phyloP scores from a whole-genome alignment of 2,797 vertebrate species.

The Nannoperca obscura region DNA sequence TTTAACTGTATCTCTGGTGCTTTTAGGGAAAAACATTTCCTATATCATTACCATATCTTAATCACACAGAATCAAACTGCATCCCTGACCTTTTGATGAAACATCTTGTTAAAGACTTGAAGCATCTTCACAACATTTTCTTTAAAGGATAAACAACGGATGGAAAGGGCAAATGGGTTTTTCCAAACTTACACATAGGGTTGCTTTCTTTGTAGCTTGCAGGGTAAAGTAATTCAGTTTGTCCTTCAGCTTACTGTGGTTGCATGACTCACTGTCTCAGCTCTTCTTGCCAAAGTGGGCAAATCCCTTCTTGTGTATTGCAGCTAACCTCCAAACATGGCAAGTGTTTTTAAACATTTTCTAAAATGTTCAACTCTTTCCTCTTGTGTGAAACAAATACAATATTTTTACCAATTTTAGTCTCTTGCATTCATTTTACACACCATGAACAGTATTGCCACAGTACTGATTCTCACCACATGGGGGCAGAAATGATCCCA shows the following conservation, averaged over 20 bases:
- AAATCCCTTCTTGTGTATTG: constrained; percentile 26
- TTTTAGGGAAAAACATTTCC: background rate
- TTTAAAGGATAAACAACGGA: constrained; percentile 10
- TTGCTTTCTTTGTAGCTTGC: constrained; percentile 4
- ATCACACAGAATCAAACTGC: constrained; percentile 9
- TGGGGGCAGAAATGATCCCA: constrained; percentile 52
- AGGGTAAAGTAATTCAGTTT: constrained; percentile 1
- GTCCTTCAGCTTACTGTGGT: background rate
- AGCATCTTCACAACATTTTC: constrained; percentile 4
- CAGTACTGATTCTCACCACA: constrained; percentile 54
- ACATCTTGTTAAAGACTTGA: constrained; percentile 18
- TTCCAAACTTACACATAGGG: constrained; percentile 24
- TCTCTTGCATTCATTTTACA: background rate
- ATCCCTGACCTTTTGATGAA: constrained; percentile 28
- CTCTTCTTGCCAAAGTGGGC: constrained; percentile 42
- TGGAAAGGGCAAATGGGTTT: constrained; percentile 14
- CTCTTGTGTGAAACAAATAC: constrained; percentile 1
- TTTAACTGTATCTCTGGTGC: background rate
- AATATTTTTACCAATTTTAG: background rate
- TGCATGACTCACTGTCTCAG: constrained; percentile 47
- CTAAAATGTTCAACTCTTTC: background rate
- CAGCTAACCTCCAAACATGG: constrained; percentile 14
- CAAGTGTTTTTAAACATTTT: background rate
- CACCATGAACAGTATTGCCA: background rate
- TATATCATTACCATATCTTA: background rate